phyloP scores from a whole-genome alignment of 2,113 vertebrate genomes.

The Proteles cristata region DNA sequence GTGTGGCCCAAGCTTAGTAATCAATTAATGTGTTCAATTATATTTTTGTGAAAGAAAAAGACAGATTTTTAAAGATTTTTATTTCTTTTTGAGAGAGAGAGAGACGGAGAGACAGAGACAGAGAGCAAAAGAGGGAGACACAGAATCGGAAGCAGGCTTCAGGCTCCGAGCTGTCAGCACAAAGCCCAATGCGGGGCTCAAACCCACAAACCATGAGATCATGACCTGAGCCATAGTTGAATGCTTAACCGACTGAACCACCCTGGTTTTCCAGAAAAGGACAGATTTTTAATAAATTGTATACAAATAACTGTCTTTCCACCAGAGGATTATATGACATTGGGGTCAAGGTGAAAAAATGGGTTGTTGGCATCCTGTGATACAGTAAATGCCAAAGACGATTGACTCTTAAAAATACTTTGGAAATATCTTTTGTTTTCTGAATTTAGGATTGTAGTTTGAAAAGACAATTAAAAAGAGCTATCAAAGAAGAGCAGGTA shows the following conservation, averaged over 20 bases:
- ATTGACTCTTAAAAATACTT: neutral
- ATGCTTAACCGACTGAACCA: too few species aligned
- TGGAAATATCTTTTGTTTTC: neutral
- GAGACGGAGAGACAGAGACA: too few species aligned
- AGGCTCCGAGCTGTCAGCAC: too few species aligned
- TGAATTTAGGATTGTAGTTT: constrained; percentile 5
- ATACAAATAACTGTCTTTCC: neutral
- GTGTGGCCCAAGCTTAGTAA: neutral
- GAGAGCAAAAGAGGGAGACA: too few species aligned
- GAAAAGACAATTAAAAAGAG: neutral
- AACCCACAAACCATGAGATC: too few species aligned
- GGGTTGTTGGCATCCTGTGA: neutral
- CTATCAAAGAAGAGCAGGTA: neutral
- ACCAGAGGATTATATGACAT: accelerated
- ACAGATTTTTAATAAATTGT: neutral
- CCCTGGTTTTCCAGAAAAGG: neutral
- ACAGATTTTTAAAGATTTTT: too few species aligned
- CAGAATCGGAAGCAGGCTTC: too few species aligned
- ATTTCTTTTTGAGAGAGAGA: too few species aligned
- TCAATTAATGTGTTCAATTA: neutral
- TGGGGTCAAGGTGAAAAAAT: neutral
- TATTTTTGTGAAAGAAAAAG: neutral
- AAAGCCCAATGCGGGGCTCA: too few species aligned
- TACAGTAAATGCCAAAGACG: neutral
- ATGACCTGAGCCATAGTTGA: too few species aligned